These are phyloP conservation scores for Troides oblongomaculatus DNA, from an alignment of 2,888 invertebrate genomes.

Conservation along the genomic window DNA sequence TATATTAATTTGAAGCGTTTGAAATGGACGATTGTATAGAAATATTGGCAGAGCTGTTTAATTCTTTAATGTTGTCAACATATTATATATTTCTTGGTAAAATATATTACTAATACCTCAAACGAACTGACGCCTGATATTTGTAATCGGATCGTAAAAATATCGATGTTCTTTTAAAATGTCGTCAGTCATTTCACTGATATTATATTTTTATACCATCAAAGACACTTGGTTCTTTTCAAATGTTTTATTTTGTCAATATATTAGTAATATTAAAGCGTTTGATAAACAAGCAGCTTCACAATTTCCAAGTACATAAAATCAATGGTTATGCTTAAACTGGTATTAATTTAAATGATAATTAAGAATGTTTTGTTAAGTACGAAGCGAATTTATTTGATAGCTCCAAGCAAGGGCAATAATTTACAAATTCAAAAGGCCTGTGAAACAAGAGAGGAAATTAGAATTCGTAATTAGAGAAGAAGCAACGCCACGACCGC, in stretches of 20 bases:
- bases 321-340: conserved; percentile 10
- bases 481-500: conserved; percentile 63
- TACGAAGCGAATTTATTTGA: conserved; percentile 55
- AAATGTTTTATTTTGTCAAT: background rate
- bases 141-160: conserved; percentile 15
- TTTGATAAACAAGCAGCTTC: background rate
- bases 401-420: conserved; percentile 63
- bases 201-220: conserved; percentile 18
- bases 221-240: conserved; percentile 15
- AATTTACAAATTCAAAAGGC: conserved; percentile 78
- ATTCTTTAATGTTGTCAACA: conserved; percentile 71
- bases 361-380: conserved; percentile 32
- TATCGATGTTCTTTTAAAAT: conserved; percentile 10
- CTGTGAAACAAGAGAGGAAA: conserved; percentile 76
- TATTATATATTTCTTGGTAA: conserved; percentile 62
- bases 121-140: conserved; percentile 15
- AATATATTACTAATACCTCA: conserved; percentile 66
- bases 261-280: background rate
- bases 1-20: conserved; percentile 70
- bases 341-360: conserved; percentile 17
- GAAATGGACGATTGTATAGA: conserved; percentile 76
- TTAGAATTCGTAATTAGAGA: conserved; percentile 79
- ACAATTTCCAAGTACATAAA: background rate
- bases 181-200: conserved; percentile 7
- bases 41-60: conserved; percentile 59